A percentile compares a stretch with the other conserved stretches of the same genome.
Conservation (phyloP, 2,888 invertebrate species). For the Ormia ochracea region DNA sequence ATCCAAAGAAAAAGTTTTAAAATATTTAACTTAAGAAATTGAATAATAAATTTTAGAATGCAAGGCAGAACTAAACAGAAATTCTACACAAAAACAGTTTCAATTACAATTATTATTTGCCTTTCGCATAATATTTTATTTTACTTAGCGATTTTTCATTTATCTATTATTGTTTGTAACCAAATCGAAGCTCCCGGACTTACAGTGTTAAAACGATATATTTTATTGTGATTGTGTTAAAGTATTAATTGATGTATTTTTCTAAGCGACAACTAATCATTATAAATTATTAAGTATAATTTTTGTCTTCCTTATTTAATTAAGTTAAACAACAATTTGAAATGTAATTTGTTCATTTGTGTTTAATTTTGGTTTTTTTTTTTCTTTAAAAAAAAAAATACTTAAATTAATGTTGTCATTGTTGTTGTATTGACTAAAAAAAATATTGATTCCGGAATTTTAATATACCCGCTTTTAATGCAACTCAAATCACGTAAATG, state of each 20-base stretch:
- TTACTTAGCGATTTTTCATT: slow-evolving; percentile 59
- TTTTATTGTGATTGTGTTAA: slow-evolving; percentile 49
- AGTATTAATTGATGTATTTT: slow-evolving; percentile 36
- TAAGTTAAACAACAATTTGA: slow-evolving; percentile 35
- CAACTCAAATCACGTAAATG: no score
- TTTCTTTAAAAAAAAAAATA: no score
- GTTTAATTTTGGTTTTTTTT: slow-evolving; percentile 65
- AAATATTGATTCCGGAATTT: neutral
- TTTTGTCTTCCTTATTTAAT: slow-evolving; percentile 25
- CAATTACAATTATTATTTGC: slow-evolving; percentile 7
- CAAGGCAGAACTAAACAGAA: slow-evolving; percentile 19
- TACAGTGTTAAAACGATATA: slow-evolving; percentile 69
- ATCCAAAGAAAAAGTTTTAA: neutral
- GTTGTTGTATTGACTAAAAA: slow-evolving; percentile 42
- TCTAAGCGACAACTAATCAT: slow-evolving; percentile 29
- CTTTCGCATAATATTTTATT: slow-evolving; percentile 38
- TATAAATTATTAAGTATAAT: neutral
- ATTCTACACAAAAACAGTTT: slow-evolving; percentile 40
- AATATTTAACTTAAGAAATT: neutral
- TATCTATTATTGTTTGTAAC: slow-evolving; percentile 60
- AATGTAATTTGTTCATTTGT: slow-evolving; percentile 68
- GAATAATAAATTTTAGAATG: slow-evolving; percentile 28
- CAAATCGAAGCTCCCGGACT: slow-evolving; percentile 75
- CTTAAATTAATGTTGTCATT: slow-evolving; percentile 52
- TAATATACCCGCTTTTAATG: neutral